These are phyloP conservation scores for Bovichtus diacanthus DNA, from an alignment of 2,797 vertebrate genomes.

Conservation along the genomic window DNA sequence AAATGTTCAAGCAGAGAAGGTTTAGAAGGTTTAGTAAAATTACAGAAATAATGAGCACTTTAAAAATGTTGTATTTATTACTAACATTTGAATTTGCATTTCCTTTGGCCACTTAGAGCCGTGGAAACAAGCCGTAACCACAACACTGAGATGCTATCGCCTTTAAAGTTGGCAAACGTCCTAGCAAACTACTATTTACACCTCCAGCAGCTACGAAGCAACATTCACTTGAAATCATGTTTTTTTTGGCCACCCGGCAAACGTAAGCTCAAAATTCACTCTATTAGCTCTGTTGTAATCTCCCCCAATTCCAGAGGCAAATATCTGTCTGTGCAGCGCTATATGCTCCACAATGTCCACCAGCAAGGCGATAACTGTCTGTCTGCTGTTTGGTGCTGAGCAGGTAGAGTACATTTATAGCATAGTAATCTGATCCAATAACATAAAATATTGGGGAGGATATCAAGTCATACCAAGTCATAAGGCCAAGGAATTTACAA, in stretches of 20 bases:
- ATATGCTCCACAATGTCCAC: neutral
- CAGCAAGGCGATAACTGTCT: neutral
- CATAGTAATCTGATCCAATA: neutral
- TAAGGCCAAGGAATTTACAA: neutral
- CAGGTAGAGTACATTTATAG: neutral
- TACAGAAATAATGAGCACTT: neutral
- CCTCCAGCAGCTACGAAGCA: neutral
- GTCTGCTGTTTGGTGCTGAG: neutral
- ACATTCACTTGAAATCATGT: neutral
- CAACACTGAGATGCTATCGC: neutral
- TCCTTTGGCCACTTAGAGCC: too few species aligned
- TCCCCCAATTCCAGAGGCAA: neutral
- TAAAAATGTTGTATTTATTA: too few species aligned
- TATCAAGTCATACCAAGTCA: neutral
- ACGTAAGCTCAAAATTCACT: neutral
- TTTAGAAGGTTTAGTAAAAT: neutral
- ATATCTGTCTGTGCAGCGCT: neutral
- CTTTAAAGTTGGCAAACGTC: neutral
- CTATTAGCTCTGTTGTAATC: neutral
- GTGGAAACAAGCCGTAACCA: neutral
- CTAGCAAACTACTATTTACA: neutral
- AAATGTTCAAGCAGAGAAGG: neutral
- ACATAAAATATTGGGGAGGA: neutral
- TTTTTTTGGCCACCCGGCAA: neutral
- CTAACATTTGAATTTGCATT: too few species aligned